Evolutionary conservation across 2,113 vertebrate genomes (phyloP).

Genomic region (Strix aluco): DNA sequence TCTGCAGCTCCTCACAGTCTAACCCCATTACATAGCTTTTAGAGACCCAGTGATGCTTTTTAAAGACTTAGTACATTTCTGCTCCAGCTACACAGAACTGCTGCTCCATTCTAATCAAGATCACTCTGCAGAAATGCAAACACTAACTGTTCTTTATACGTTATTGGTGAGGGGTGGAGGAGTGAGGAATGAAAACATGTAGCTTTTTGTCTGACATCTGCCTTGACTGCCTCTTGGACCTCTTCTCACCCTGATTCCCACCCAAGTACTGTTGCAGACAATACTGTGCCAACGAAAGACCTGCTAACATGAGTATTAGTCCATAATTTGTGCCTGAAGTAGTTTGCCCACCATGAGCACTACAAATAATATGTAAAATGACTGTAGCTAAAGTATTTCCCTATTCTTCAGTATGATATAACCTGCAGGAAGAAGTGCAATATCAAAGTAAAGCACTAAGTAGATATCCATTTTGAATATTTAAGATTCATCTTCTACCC

Average conservation of each 20-base stretch:
- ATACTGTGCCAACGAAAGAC: background rate
- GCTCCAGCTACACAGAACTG: background rate
- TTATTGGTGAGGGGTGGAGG: background rate
- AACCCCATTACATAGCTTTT: background rate
- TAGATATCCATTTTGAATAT: background rate
- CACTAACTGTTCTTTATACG: background rate
- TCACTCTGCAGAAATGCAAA: background rate
- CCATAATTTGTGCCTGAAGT: background rate
- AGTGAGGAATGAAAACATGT: background rate
- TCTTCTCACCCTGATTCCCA: background rate
- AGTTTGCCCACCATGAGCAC: background rate
- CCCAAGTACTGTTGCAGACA: background rate
- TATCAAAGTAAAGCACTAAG: background rate
- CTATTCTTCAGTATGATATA: background rate
- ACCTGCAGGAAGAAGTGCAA: background rate
- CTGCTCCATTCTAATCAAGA: background rate
- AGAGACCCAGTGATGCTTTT: background rate
- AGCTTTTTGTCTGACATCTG: background rate
- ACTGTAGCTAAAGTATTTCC: background rate
- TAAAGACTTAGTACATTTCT: background rate
- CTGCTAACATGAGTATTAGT: background rate
- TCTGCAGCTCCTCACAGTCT: background rate
- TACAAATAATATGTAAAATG: background rate
- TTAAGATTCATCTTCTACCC: background rate
- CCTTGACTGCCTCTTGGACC: background rate